Evolutionary conservation across 2,888 invertebrate species (phyloP), one percentile per base, ranked within the genome.

Genomic region (Asteroscopus sphinx): DNA sequence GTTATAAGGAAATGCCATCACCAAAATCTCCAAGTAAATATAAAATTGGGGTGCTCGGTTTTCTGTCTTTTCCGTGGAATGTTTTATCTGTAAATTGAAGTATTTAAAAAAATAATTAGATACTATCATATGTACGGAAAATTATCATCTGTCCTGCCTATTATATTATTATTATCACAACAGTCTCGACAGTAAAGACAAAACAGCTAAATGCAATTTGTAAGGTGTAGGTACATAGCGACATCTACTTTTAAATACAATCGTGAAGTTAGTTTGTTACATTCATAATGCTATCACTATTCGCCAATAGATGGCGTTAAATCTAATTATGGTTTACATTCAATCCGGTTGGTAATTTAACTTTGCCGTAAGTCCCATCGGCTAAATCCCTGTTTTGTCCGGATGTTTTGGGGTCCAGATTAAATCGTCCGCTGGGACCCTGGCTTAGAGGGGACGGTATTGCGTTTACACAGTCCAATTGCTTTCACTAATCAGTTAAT

Each of bases 381-480:
- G 11, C 48, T 56, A 73, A 59, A 74, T 77, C 71, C 65, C 52
- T 74, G 72, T 71, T 77, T 77, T 68, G 75, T 74, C 63, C 75
- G 60, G 66, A 66, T 60, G 63, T 73, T 74, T 73, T 69, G 65
- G 72, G 68, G 58, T 68, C 46, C 69, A 66, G 76, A 77, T 76
- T 76, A 77, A 76, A 75, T 75, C 61, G 64, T 64, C 64, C 70
- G 25, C 55, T 41, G 70, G 56, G 61, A 58, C 54, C 61, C 42
- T 6, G 33, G 58, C 54, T 69, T 54, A 52, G 30, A 66, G 58
- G 66, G 74, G 67, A 52, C 46, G 59, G 55, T 59, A 76, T 74
- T 68, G 62, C 64, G 54, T 70, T 77, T 74, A 77, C 77, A 70
- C 77, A 70, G 68, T 64, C 65, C 77, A 75, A 74, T 77, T 76